Conservation (phyloP, 2,113 vertebrate genomes). For the Peromyscus leucopus region DNA sequence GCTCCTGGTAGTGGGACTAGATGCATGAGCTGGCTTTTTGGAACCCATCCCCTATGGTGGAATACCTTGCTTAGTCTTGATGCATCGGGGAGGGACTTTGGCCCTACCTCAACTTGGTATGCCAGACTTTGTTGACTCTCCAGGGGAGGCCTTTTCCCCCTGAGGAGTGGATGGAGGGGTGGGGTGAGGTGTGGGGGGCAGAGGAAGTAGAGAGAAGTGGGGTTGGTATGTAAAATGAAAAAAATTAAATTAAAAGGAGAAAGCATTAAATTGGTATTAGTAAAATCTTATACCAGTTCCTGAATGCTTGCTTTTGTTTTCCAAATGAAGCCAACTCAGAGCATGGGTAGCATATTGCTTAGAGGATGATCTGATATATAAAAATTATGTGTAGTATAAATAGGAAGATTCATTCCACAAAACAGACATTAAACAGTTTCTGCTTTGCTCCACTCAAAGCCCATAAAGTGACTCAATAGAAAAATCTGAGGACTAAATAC, state of each 20-base stretch:
- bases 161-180: too few relatives aligned
- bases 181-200: too few relatives aligned
- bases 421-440: not conserved
- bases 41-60: too few relatives aligned
- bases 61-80: too few relatives aligned
- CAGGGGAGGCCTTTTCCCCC: too few relatives aligned
- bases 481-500: not conserved
- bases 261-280: conserved; percentile 44
- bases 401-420: conserved; percentile 4
- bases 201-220: too few relatives aligned
- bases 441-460: not conserved
- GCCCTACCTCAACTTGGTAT: too few relatives aligned
- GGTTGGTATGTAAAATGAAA: too few relatives aligned
- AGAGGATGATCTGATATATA: not conserved
- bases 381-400: not conserved
- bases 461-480: not conserved
- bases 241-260: not conserved
- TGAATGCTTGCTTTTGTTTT: conserved; percentile 47
- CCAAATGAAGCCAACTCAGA: not conserved
- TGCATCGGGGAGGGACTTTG: too few relatives aligned
- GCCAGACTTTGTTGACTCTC: too few relatives aligned
- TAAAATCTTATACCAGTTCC: not conserved
- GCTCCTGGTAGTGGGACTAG: too few relatives aligned
- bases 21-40: too few relatives aligned
- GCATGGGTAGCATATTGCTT: not conserved